phyloP scores from a whole-genome alignment of 1,140 invertebrate species.

The Listronotus oregonensis region DNA sequence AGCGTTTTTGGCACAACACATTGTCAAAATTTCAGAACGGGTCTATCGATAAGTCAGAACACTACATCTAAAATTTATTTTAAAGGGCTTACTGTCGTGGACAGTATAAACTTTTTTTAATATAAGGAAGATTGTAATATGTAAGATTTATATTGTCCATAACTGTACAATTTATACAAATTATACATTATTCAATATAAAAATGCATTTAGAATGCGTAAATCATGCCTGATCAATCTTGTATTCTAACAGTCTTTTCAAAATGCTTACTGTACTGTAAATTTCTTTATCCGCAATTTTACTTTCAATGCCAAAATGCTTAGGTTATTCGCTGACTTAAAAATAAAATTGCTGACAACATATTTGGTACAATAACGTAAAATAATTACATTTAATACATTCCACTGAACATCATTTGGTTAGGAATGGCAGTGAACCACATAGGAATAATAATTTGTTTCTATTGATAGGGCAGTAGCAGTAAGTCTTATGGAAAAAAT shows the following conservation, averaged over 20 bases:
- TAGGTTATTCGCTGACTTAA: background rate
- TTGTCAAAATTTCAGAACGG: too few species aligned
- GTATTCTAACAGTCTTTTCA: constrained; percentile 2
- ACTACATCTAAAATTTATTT: too few species aligned
- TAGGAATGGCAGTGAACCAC: constrained; percentile 7
- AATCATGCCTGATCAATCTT: constrained; percentile 11
- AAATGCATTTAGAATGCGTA: background rate
- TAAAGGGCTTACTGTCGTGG: too few species aligned
- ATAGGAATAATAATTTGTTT: constrained; percentile 1
- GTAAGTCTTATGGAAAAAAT: background rate
- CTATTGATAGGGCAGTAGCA: constrained; percentile 8
- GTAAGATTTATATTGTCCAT: too few species aligned
- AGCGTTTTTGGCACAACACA: too few species aligned
- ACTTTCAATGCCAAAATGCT: background rate
- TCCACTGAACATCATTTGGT: constrained; percentile 7
- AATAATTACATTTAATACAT: constrained; percentile 1
- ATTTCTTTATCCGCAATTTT: constrained; percentile 2
- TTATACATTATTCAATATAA: constrained; percentile 1
- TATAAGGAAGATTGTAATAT: too few species aligned
- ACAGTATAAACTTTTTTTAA: too few species aligned
- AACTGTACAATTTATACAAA: too few species aligned
- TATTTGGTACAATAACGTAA: background rate
- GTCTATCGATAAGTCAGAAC: too few species aligned
- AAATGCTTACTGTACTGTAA: constrained; percentile 2
- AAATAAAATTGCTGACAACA: constrained; percentile 13